phyloP scores from a whole-genome alignment of 2,113 vertebrate species.

The Orcinus orca region DNA sequence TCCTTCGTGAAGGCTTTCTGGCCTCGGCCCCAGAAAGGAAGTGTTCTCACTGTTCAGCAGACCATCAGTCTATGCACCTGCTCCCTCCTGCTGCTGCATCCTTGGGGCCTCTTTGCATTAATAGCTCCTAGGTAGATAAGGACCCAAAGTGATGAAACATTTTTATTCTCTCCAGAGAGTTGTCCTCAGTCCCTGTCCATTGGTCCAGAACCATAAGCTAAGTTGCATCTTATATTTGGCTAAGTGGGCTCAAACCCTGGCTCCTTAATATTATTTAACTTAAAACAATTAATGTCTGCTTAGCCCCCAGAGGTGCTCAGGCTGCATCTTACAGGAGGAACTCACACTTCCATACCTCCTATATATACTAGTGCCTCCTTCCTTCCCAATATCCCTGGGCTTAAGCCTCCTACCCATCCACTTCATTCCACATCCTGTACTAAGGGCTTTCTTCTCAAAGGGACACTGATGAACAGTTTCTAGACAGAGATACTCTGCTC shows the following conservation, averaged over 20 bases:
- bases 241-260: background rate
- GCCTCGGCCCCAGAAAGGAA: slow-evolving; percentile 41
- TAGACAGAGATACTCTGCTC: background rate
- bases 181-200: background rate
- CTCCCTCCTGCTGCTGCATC: slow-evolving; percentile 6
- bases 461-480: background rate
- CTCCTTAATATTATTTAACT: background rate
- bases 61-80: slow-evolving; percentile 59
- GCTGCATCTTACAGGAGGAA: background rate
- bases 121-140: slow-evolving; percentile 16
- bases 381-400: background rate
- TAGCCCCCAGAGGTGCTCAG: background rate
- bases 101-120: slow-evolving; percentile 7
- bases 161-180: background rate
- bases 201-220: background rate
- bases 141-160: background rate
- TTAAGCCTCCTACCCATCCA: background rate
- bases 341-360: background rate
- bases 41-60: slow-evolving; percentile 33
- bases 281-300: slow-evolving; percentile 9
- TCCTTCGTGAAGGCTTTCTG: slow-evolving; percentile 37
- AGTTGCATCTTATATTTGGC: background rate
- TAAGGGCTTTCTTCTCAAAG: background rate
- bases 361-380: background rate
- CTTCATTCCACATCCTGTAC: background rate